A percentile compares a stretch with the other conserved stretches of the same genome.
Evolutionary conservation across 2,888 invertebrate species (phyloP).

Genomic region (Ametastegia equiseti): DNA sequence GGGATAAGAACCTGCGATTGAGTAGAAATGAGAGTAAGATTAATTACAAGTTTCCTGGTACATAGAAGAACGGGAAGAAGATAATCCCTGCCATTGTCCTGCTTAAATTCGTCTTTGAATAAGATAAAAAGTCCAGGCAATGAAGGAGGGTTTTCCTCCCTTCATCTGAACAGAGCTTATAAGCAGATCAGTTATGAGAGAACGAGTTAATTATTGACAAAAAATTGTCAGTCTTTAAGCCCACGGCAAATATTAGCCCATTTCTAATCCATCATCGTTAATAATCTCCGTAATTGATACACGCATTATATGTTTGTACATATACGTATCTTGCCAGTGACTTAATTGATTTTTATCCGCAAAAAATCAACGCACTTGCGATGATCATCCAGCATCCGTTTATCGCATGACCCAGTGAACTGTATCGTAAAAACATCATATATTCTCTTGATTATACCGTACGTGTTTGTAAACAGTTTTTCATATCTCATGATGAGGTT

Average conservation of each 20-base stretch:
- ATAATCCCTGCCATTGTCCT: not conserved
- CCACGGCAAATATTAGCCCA: not conserved
- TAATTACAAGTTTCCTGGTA: not conserved
- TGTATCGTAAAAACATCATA: not conserved
- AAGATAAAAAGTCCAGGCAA: not conserved
- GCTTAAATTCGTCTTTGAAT: slow-evolving; percentile 1
- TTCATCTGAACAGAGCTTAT: not conserved
- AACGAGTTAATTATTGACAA: not conserved
- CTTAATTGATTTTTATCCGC: not conserved
- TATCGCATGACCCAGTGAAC: not conserved
- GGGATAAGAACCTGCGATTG: slow-evolving; percentile 32
- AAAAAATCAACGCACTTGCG: not conserved
- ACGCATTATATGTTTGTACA: too few relatives aligned
- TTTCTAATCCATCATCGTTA: not conserved
- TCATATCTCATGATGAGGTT: not conserved
- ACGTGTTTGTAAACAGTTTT: not conserved
- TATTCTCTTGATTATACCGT: not conserved
- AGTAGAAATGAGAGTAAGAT: not conserved
- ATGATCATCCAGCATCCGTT: not conserved
- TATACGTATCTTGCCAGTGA: not conserved
- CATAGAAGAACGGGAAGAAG: not conserved
- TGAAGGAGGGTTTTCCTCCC: not conserved
- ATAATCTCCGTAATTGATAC: not conserved
- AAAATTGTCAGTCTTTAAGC: not conserved
- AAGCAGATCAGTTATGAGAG: not conserved